These are phyloP conservation scores for Astreopora myriophthalma DNA, from an alignment of 64 coral and sea anemone genomes.

Conservation along the genomic window DNA sequence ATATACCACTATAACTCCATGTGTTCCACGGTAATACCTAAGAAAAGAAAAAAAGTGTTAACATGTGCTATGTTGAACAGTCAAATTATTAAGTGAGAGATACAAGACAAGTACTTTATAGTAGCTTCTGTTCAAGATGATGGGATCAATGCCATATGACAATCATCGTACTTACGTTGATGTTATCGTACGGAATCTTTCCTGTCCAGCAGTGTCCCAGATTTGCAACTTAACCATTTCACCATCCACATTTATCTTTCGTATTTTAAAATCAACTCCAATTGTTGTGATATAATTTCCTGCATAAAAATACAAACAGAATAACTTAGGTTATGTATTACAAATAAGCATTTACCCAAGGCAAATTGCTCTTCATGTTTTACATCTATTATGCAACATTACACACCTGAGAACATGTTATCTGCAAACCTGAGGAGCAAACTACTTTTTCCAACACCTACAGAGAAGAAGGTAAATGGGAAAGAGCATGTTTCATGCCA, in stretches of 20 bases:
- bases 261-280: slow-evolving; percentile 99
- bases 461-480: background rate
- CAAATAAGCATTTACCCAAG: no score
- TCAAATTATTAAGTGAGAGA: background rate
- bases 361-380: no score
- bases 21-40: slow-evolving; percentile 98
- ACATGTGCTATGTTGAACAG: background rate
- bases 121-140: background rate
- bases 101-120: background rate
- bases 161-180: slow-evolving; percentile 90
- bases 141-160: background rate
- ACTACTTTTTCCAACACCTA: slow-evolving; percentile 99
- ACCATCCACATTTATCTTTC: slow-evolving; percentile 93
- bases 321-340: background rate
- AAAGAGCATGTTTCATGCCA: background rate
- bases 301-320: slow-evolving; percentile 12
- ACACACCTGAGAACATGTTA: slow-evolving; percentile 96
- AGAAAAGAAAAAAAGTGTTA: background rate
- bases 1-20: slow-evolving; percentile 99
- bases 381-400: background rate
- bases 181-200: slow-evolving; percentile 97
- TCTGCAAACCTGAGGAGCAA: slow-evolving; percentile 97
- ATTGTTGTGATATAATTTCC: slow-evolving; percentile 99
- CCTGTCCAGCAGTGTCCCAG: slow-evolving; percentile 99
- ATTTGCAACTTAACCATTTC: slow-evolving; percentile 99